These are phyloP conservation scores for Eptatretus atami DNA, from an alignment of 2,797 vertebrate genomes.

Conservation along the genomic window DNA sequence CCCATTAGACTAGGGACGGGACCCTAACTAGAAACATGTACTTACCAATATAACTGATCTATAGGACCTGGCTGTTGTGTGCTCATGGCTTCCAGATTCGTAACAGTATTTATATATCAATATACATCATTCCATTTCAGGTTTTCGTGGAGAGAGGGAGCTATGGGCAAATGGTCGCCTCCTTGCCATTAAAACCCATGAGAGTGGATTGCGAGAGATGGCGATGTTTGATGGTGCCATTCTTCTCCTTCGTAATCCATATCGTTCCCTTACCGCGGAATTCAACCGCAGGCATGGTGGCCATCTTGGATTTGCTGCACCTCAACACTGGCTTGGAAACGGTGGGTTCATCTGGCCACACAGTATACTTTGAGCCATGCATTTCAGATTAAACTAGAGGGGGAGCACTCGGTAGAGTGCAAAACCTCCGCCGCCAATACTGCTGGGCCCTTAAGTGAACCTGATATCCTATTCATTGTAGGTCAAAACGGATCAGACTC, in stretches of 20 bases:
- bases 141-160: slow-evolving; percentile 78
- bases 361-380: background rate
- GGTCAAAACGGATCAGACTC: too few species aligned
- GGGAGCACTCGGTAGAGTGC: too few species aligned
- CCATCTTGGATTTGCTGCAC: slow-evolving; percentile 70
- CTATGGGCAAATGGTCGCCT: slow-evolving; percentile 75
- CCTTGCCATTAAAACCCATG: slow-evolving; percentile 77
- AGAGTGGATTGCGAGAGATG: slow-evolving; percentile 73
- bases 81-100: too few species aligned
- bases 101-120: too few species aligned
- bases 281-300: slow-evolving; percentile 88
- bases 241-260: slow-evolving; percentile 70
- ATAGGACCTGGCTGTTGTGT: too few species aligned
- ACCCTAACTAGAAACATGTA: too few species aligned
- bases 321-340: slow-evolving; percentile 80
- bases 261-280: slow-evolving; percentile 88
- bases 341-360: slow-evolving; percentile 18
- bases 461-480: too few species aligned
- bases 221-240: slow-evolving; percentile 54
- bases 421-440: too few species aligned
- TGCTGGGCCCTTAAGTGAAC: too few species aligned
- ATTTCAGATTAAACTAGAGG: too few species aligned
- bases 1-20: too few species aligned
- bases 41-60: too few species aligned
- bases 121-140: slow-evolving; percentile 15